Evolutionary conservation across 2,113 vertebrate genomes (phyloP).

Genomic region (Amblyornis subalaris): DNA sequence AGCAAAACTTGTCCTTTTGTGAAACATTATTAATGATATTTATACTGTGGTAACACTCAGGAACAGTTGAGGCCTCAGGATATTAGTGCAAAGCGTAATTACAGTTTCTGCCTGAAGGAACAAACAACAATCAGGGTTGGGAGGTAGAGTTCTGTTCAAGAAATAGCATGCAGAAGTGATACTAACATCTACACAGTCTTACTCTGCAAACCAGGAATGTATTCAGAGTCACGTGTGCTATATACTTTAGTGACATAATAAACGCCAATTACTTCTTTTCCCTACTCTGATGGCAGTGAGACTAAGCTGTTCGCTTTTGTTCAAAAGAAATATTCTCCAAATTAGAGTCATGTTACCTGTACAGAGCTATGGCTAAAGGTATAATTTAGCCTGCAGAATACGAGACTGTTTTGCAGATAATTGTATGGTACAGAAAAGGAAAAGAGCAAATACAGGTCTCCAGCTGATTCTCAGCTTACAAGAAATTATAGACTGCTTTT

Average conservation of each 20-base stretch:
- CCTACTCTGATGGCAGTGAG: background rate
- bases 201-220: background rate
- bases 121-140: background rate
- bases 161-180: background rate
- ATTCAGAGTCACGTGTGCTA: background rate
- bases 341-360: background rate
- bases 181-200: background rate
- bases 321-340: background rate
- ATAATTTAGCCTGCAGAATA: background rate
- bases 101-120: background rate
- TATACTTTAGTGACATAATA: background rate
- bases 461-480: background rate
- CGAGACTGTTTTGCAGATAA: background rate
- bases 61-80: background rate
- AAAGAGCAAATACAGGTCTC: background rate
- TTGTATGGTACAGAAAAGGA: background rate
- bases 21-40: background rate
- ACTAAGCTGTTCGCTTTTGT: background rate
- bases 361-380: background rate
- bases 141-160: background rate
- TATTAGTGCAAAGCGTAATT: background rate
- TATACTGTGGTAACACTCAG: background rate
- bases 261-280: background rate
- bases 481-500: slow-evolving; percentile 2
- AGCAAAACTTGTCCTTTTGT: background rate